Base-by-base conservation (phyloP, 2,113 vertebrate species). In the Noturus placidus region DNA sequence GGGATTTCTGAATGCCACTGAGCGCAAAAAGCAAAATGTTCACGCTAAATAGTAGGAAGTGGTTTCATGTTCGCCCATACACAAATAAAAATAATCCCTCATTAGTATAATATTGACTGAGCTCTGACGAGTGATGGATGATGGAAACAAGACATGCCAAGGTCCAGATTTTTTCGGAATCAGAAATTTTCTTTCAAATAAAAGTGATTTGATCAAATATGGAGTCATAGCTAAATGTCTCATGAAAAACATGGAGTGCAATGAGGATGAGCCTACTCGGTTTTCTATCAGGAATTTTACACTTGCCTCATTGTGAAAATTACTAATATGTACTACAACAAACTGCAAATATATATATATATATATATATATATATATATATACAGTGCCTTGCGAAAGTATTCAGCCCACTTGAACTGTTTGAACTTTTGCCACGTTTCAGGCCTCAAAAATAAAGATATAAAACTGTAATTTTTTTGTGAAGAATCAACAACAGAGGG, bases 41-140 rank as follows among this genome's bases (percentile, higher is more conserved):
- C 87, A 86, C 77, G 87, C 91, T 91, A 88, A 92, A 90, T 86
- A 89, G 91, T 52, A 38, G 63, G 5, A 30, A 54, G 63, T 2
- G 46, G 20, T 61, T 72, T 46, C 33, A n/a, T 5, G 3, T 63
- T 77, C 7, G 35, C 3, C 42, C 13, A 27, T 33, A 46, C 4
- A 30, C 14, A 54, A 2, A 54, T 19, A 50, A 52, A 67, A n/a
- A 42, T 5, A 3, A 80, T 35, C 5, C 10, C 27, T 80, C 59
- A 3, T 81, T 22, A 69, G 56, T 35, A 50, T 76, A 14, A 38
- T 74, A 10, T 65, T 6, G 11, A 74, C 7, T 70, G 63, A 84
- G 63, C 65, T 42, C 33, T 20, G 30, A 59, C n/a, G 46, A 61
- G 59, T 25, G 61, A 82, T 63, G 82, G 42, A 46, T 27, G 81